These are phyloP conservation scores for Meda fulgida DNA, from an alignment of 2,797 vertebrate species.

Conservation along the genomic window DNA sequence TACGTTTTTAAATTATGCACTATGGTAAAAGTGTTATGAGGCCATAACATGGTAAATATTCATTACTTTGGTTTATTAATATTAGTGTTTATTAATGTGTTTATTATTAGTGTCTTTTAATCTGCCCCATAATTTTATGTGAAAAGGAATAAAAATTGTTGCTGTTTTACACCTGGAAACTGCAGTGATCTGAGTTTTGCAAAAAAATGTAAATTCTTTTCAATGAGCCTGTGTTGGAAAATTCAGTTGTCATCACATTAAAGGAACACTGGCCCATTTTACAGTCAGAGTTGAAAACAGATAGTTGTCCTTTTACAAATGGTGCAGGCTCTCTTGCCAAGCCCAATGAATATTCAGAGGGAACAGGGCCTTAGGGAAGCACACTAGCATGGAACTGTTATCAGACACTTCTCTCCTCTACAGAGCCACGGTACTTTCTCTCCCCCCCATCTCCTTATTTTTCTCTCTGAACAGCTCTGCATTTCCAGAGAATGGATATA, in stretches of 20 bases:
- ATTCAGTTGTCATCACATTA: not conserved
- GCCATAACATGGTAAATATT: too few relatives aligned
- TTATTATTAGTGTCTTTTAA: not conserved
- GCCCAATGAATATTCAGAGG: slow-evolving; percentile 74
- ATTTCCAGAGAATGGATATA: slow-evolving; percentile 50
- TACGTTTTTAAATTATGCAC: too few relatives aligned
- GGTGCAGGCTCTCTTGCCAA: slow-evolving; percentile 68
- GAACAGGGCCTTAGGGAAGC: slow-evolving; percentile 69
- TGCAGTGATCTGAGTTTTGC: not conserved
- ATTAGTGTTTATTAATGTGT: not conserved
- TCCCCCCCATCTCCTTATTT: not conserved
- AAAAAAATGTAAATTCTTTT: not conserved
- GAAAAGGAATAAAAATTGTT: not conserved
- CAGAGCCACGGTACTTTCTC: not conserved
- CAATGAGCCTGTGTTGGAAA: not conserved
- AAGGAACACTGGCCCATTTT: not conserved
- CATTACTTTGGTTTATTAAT: too few relatives aligned
- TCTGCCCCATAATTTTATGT: not conserved
- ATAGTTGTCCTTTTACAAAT: slow-evolving; percentile 70
- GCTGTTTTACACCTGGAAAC: not conserved
- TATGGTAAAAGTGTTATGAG: too few relatives aligned
- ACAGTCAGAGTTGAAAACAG: slow-evolving; percentile 66
- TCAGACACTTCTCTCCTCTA: slow-evolving; percentile 60
- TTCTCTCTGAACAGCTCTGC: slow-evolving; percentile 32
- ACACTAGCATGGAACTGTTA: slow-evolving; percentile 70